Conservation (phyloP, 2,888 invertebrate species). For the Odiellus spinosus region DNA sequence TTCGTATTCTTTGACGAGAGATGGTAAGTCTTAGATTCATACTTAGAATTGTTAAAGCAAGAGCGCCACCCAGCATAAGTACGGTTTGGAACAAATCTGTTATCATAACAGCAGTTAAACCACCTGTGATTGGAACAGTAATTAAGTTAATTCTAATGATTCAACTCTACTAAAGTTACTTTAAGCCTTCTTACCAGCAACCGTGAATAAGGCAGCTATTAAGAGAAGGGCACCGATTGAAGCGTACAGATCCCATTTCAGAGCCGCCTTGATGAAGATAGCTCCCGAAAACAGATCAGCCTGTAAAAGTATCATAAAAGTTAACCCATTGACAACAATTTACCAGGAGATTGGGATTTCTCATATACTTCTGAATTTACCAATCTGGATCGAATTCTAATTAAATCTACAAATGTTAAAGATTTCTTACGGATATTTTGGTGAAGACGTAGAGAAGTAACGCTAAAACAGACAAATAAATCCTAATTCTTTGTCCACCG, state of each 20-base stretch:
- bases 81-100: constrained; percentile 36
- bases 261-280: neutral
- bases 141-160: neutral
- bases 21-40: too few species aligned
- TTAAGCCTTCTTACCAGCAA: neutral
- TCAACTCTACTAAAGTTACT: neutral
- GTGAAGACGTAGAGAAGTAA: constrained; percentile 38
- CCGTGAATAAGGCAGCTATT: neutral
- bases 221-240: neutral
- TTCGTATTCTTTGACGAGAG: too few species aligned
- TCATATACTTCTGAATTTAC: too few species aligned
- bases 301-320: neutral
- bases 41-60: constrained; percentile 34
- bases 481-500: constrained; percentile 37
- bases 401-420: too few species aligned
- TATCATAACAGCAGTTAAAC: constrained; percentile 38
- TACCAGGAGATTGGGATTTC: too few species aligned
- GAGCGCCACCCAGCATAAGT: constrained; percentile 37
- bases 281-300: constrained; percentile 1
- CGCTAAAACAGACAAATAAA: constrained; percentile 38
- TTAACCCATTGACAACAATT: too few species aligned
- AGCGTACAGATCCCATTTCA: neutral
- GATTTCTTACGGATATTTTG: constrained; percentile 38
- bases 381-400: too few species aligned
- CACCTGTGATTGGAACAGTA: constrained; percentile 28